Evolutionary conservation across 2,888 invertebrate genomes (phyloP), one percentile per base, ranked within the genome.

Genomic region (Zaprionus lineosus): DNA sequence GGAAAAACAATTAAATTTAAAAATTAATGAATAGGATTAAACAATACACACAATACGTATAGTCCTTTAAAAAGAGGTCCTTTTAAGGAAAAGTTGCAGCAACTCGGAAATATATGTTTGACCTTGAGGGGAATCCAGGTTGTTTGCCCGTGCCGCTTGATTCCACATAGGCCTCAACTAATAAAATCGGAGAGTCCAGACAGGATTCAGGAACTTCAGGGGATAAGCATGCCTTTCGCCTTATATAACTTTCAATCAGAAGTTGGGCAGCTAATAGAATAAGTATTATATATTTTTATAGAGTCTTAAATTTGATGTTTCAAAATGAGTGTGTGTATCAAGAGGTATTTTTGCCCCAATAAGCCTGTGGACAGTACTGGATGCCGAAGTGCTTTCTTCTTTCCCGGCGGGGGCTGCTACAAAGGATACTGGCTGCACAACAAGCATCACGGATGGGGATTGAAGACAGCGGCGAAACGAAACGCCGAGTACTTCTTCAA

Each of bases 351-450:
- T 2, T 61, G 60, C n/a, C 71, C 82, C 1, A 86, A 81, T 15
- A 81, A 77, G 41, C 66, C 82, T 0, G 63, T 74, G 3, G 48
- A 37, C 16, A 86, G 77, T 44, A 76, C 65, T 0, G 89, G 88
- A 2, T 73, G 71, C 36, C 84, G 88, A 0, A 59, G 65, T 3
- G 68, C 72, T 0, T 79, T 89, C 11, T 76, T 75, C 36, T 85
- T 77, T 68, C 87, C 88, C 0, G 67, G 53, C 2, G 85, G 86
- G 2, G 87, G 87, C 8, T 67, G 44, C 14, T 90, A 89, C 39
- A 64, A 61, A 4, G 90, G 90, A 2, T 76, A 82, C 36, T 89
- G 86, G 85, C 28, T 67, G 5, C 69, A 77, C 3, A 88, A 84
- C 29, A 61, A 84, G 47, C 74, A 76, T 6, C 74, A 88, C 14